Base-by-base conservation (phyloP, 2,113 vertebrate genomes). In the Fulmarus glacialis region DNA sequence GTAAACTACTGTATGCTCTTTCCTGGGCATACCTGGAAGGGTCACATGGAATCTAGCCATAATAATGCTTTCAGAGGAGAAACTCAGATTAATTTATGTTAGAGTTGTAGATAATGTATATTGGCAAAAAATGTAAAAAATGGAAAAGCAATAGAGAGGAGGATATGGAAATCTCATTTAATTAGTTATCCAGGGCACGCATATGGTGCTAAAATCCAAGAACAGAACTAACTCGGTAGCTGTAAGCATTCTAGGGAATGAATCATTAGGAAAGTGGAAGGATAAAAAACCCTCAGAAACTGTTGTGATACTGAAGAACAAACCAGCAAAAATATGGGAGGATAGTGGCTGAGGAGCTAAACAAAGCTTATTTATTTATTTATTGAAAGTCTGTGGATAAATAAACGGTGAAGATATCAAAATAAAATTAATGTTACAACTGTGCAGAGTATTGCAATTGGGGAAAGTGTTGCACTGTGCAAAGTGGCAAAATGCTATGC, bases 101-200 rank as follows among this genome's bases (percentile, higher is more conserved):
- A 53, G 53, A 73, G 38, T 42, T 87, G 38, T 62, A 11, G 47
- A 38, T 84, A 84, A 81, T 27, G 30, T 80, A 23, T 82, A 50
- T 13, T 36, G 66, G 16, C 56, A 86, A 86, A 96, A 94, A 70
- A 5, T 53, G 64, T 83, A 7, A 92, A 93, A 95, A 89, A 55
- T 83, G 45, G 52, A 86, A 82, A 92, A 93, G 58, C 36, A 80
- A 43, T 77, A 80, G 58, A 78, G 53, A 82, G n/a, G 21, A 95
- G 45, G 53, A 43, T 93, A 88, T 75, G 53, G 88, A 88, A 82
- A 92, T 73, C 45, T 67, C 70, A 75, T 96, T 94, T 97, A 97
- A 95, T 97, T 97, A 94, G 68, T 91, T 96, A 95, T 90, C 64
- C 95, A 77, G 84, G 82, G 43, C 71, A 77, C 81, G 87, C 74